These are phyloP conservation scores for Sitta europaea DNA, from an alignment of 2,113 vertebrate genomes.

Conservation along the genomic window DNA sequence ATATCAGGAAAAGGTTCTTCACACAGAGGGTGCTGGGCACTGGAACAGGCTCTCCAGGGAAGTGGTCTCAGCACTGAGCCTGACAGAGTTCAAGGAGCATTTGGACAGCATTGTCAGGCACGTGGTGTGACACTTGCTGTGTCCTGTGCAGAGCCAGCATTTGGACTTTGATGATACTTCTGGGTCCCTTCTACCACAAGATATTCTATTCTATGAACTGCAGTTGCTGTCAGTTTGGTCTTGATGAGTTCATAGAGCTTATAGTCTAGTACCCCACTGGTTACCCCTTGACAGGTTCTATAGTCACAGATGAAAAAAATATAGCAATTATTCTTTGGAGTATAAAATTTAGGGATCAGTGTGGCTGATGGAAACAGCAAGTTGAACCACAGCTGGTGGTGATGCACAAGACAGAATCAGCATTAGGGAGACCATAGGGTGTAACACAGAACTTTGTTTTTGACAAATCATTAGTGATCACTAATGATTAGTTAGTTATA, in stretches of 20 bases:
- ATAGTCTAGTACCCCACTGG: not conserved
- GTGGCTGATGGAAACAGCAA: not conserved
- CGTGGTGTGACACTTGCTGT: not conserved
- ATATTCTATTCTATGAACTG: not conserved
- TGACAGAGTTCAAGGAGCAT: not conserved
- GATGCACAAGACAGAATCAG: not conserved
- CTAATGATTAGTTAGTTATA: too few species aligned
- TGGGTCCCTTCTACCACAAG: not conserved
- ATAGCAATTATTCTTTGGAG: not conserved
- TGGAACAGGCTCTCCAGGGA: not conserved
- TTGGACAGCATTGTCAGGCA: not conserved
- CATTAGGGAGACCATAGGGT: not conserved
- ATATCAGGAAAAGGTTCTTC: not conserved
- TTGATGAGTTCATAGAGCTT: not conserved
- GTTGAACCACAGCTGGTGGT: not conserved
- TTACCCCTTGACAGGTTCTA: not conserved
- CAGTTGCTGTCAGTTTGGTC: not conserved
- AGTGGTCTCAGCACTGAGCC: not conserved
- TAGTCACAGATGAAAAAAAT: not conserved
- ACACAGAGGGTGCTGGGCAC: fast-evolving
- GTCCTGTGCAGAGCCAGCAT: not conserved
- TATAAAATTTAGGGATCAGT: not conserved
- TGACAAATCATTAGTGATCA: not conserved
- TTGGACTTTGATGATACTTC: not conserved
- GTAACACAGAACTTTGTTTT: not conserved